Conservation (phyloP, 2,113 vertebrate genomes). For the Xenus cinereus region DNA sequence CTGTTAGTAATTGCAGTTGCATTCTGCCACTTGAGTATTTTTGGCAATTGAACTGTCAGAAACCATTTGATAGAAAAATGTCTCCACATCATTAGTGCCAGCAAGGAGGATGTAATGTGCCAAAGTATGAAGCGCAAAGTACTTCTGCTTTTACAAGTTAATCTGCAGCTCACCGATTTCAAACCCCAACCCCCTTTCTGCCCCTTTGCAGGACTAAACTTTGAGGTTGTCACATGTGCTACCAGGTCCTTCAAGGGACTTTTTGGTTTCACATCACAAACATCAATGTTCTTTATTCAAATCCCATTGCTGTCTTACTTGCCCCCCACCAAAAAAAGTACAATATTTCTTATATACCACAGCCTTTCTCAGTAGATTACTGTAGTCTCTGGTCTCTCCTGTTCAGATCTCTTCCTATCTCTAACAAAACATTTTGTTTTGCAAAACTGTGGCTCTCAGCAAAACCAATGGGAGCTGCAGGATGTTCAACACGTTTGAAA, state of each 20-base stretch:
- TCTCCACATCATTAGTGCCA: conserved; percentile 53
- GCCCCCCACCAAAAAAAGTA: background rate
- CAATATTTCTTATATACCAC: background rate
- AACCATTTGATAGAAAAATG: conserved; percentile 59
- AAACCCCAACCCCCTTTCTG: background rate
- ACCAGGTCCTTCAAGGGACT: background rate
- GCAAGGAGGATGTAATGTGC: conserved; percentile 38
- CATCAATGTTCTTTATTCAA: background rate
- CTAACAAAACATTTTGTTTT: background rate
- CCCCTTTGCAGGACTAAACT: background rate
- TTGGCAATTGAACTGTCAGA: conserved; percentile 66
- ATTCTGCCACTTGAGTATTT: conserved; percentile 66
- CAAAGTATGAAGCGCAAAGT: conserved; percentile 37
- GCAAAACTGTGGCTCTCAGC: background rate
- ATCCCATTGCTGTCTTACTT: background rate
- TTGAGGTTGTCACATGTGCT: background rate
- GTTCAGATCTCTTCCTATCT: background rate
- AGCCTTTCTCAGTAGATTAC: background rate
- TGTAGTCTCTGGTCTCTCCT: background rate
- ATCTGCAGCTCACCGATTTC: background rate
- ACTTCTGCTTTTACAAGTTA: conserved; percentile 12
- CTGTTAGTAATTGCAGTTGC: conserved; percentile 60
- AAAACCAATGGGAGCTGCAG: background rate
- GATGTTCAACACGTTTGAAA: background rate
- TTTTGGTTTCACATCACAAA: background rate